Conservation (phyloP, 2,888 invertebrate species). For the Sepiola atlantica region DNA sequence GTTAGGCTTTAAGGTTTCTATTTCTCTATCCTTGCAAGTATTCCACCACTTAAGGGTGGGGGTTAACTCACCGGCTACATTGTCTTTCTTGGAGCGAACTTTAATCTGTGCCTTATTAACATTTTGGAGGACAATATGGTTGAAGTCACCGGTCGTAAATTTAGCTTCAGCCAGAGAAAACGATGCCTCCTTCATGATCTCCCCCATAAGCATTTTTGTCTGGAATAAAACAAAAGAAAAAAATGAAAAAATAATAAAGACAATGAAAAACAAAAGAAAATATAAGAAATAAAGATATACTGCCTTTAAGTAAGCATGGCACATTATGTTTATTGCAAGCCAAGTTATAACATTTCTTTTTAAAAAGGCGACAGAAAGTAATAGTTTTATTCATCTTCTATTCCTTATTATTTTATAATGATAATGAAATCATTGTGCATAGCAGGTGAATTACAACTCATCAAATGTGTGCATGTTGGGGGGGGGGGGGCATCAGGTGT, state of each 20-base stretch:
- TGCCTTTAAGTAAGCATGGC: too few species aligned
- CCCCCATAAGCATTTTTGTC: slow-evolving; percentile 98
- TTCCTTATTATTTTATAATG: too few species aligned
- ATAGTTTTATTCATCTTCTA: too few species aligned
- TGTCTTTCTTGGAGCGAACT: slow-evolving; percentile 93
- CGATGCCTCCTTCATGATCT: slow-evolving; percentile 99
- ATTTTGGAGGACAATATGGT: slow-evolving; percentile 97
- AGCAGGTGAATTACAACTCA: too few species aligned
- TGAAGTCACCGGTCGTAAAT: slow-evolving; percentile 98
- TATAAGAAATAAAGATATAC: not conserved
- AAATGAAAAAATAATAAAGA: not conserved
- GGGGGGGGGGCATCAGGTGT: too few species aligned
- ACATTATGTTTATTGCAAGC: too few species aligned
- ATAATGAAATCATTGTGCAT: too few species aligned
- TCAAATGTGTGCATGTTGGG: too few species aligned
- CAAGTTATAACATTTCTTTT: too few species aligned
- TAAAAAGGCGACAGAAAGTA: too few species aligned
- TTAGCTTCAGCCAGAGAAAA: slow-evolving; percentile 99
- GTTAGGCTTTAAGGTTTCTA: not conserved
- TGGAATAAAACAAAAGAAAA: slow-evolving; percentile 73
- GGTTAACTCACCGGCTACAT: slow-evolving; percentile 88
- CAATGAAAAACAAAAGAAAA: not conserved
- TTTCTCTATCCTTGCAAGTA: not conserved
- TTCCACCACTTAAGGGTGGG: not conserved
- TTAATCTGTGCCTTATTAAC: slow-evolving; percentile 99